Base-by-base conservation (phyloP, 2,113 vertebrate species). In the Mus spicilegus region DNA sequence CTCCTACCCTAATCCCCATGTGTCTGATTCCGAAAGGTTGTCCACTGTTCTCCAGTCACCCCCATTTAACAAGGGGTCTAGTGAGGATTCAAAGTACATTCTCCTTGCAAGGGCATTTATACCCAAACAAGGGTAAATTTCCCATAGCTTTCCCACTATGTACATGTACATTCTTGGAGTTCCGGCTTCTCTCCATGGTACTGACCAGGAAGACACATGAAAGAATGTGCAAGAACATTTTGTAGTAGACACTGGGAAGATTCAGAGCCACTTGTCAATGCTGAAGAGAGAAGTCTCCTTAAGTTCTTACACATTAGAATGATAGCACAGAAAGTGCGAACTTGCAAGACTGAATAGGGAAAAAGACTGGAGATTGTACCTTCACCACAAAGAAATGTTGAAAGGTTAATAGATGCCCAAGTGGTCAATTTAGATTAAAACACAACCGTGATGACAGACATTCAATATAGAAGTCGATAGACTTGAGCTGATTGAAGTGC, bases 401-500 rank as follows among this genome's bases (percentile, higher is more conserved):
- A 96, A 95, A 95, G 92, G 92, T 88, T 95, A 90, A 89, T 33
- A 89, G 91, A 90, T 94, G 72, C 82, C 82, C 95, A 75, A 86
- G 54, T 63, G 89, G 90, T 93, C 96, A 94, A 19, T 96, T 91
- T 80, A 91, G 89, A 93, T 97, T 96, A 96, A 96, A 97, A 93
- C 22, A 94, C 90, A 96, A 92, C 54, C 39, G 26, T 10, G 19
- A 96, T 91, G 91, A 97, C 96, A 97, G 92, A 89, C 86, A 76
- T 95, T 96, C 94, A 4, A 94, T 91, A 94, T 0, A 72, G 54
- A 97, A 91, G 87, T 96, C 89, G 51, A 94, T 51, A 84, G 94
- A 80, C 70, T 73, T 30, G 3, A n/a, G 54, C 39, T 89, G 81
- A 97, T 51, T 70, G 89, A 93, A 95, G 33, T 0, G 33, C 7